A percentile compares a stretch with the other conserved stretches of the same genome.
phyloP scores from a whole-genome alignment of 2,113 vertebrate species.

The Ailurus styani region DNA sequence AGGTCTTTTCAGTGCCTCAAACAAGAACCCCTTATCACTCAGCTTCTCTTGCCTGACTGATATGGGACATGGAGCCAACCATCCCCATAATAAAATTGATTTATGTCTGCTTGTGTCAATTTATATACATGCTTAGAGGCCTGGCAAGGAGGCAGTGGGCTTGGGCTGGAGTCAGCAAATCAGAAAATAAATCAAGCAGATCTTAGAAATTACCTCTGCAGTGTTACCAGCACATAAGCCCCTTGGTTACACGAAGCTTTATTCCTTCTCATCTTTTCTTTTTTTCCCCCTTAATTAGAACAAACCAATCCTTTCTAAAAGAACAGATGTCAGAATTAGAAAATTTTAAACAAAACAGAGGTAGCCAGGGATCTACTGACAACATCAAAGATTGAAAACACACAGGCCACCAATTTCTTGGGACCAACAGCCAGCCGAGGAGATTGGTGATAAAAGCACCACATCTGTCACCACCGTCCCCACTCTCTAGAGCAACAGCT shows the following conservation, averaged over 20 bases:
- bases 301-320: not conserved
- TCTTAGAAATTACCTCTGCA: not conserved
- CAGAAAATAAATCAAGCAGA: slow-evolving; percentile 15
- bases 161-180: not conserved
- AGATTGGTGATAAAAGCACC: not conserved
- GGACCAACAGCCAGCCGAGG: not conserved
- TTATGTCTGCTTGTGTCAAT: not conserved
- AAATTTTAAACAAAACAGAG: not conserved
- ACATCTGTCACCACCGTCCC: not conserved
- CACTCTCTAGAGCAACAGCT: not conserved
- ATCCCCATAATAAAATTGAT: not conserved
- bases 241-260: not conserved
- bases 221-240: not conserved
- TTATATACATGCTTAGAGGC: not conserved
- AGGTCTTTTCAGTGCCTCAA: not conserved
- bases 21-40: not conserved
- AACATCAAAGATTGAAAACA: not conserved
- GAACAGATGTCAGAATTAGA: not conserved
- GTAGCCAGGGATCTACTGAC: not conserved
- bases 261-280: not conserved
- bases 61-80: not conserved
- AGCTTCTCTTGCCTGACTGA: not conserved
- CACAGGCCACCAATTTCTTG: not conserved
- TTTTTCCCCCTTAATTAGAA: not conserved
- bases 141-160: not conserved